Evolutionary conservation across 2,888 invertebrate species (phyloP), one percentile per base, ranked within the genome.

Genomic region (Eupithecia abbreviata): DNA sequence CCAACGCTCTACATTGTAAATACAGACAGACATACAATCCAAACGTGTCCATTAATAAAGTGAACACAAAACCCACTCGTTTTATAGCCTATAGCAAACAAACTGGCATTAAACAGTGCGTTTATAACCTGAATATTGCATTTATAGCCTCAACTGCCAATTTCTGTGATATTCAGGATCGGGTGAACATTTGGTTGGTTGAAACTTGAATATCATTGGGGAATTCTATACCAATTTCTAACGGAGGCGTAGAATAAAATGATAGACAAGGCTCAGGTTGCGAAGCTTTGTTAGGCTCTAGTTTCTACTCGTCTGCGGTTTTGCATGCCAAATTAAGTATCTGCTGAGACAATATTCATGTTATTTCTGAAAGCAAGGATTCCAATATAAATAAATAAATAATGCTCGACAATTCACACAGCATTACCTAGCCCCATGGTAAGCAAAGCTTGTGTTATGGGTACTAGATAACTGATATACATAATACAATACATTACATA

Each of bases 51-150:
- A 68, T 45, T 45, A 68, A 68, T 68, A 68, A n/a, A 45, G 18
- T 10, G 10, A 68, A 45, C 45, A 68, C 68, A 45, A 43, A 68
- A 45, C n/a, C 45, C 68, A 67, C 43, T 9, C 18, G 18, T 68
- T 68, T 66, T 73, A 65, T 62, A 74, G 73, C 73, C 76, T 73
- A 71, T 69, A 30, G 42, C 66, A 42, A 66, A 66, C 42, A 66
- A 66, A 66, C 6, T 66, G 42, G 66, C 6, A 7, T 42, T 66
- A 66, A 66, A 66, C 66, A 66, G 66, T 15, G 15, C 41, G 13
- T 41, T 41, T 66, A 66, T 66, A 7, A 66, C 15, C 66, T 42
- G 66, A 66, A 42, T 66, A 42, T 42, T 66, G 66, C 66, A 66
- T 15, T 3, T 66, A 15, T 42, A 42, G 66, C 41, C 2, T 42